phyloP scores from a whole-genome alignment of 2,888 invertebrate genomes.

The Cataglyphis albicans region DNA sequence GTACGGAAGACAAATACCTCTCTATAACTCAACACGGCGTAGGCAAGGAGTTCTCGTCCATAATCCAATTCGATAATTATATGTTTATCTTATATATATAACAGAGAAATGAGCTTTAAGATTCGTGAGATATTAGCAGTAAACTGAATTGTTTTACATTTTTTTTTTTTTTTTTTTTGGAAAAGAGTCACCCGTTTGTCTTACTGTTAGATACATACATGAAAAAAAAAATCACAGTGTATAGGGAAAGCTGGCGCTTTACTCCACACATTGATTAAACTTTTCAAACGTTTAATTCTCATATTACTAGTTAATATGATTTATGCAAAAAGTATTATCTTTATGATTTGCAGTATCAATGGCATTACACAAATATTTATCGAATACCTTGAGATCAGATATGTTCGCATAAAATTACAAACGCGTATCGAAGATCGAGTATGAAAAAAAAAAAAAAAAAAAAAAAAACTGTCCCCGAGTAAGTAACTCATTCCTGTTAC shows the following conservation, averaged over 20 bases:
- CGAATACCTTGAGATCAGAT: neutral
- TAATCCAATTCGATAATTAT: slow-evolving; percentile 59
- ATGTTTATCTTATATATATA: neutral
- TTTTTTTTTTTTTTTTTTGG: neutral
- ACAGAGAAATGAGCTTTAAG: neutral
- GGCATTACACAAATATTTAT: neutral
- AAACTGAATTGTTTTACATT: neutral
- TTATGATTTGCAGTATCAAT: neutral
- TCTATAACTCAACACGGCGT: neutral
- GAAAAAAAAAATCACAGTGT: neutral
- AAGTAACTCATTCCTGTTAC: neutral
- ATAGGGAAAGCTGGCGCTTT: neutral
- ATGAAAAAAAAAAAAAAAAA: neutral
- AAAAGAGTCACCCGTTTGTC: neutral
- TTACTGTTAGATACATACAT: neutral
- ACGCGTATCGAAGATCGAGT: neutral
- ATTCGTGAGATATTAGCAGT: neutral
- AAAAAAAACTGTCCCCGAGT: neutral
- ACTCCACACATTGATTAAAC: neutral
- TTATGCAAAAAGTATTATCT: neutral
- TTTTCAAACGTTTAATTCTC: neutral
- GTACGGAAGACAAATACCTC: neutral
- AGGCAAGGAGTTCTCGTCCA: slow-evolving; percentile 25
- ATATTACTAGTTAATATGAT: neutral
- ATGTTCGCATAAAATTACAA: neutral